Evolutionary conservation across 2,113 vertebrate species (phyloP), one percentile per base, ranked within the genome.

Genomic region (Tapirus terrestris): DNA sequence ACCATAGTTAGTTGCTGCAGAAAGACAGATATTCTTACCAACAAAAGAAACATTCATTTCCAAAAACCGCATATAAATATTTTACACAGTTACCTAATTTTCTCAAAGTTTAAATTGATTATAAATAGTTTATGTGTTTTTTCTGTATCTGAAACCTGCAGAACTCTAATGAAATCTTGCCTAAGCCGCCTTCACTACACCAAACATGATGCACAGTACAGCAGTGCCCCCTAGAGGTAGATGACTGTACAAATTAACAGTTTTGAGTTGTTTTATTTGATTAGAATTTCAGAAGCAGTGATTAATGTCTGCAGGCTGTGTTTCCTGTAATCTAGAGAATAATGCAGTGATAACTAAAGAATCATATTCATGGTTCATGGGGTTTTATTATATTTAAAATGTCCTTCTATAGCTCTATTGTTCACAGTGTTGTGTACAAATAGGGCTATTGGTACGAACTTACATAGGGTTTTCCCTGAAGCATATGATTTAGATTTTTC

Each of bases 191-290:
- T 12, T 79, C 89, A 91, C 58, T 43, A 95, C 91, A 65, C 51
- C 39, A 2, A 12, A 83, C 12, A n/a, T 56, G 33, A 95, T 98
- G 60, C 17, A 77, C 39, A 61, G 98, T 98, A 77, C 98, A 67
- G 96, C 97, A 99, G 97, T 96, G 99, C 98, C 99, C 98, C 98
- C 99, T 99, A 96, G 97, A 98, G 99, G n/a, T 51, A 6, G 29
- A 77, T 13, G 36, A 14, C 16, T 79, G 83, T 81, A 63, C 31
- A 61, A 77, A 96, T 88, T 23, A 0, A 80, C 56, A 18, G 0
- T 0, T 13, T 94, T 25, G 63, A 90, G 60, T 56, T 89, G 16
- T 77, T 70, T 72, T 56, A 9, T 85, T 97, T 45, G 67, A 85
- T 83, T 89, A 91, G 45, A 60, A 97, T 43, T 94, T 81, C 61